A percentile compares a stretch with the other conserved stretches of the same genome.
Evolutionary conservation across 1,140 invertebrate genomes (phyloP).

Genomic region (Manduca sexta): DNA sequence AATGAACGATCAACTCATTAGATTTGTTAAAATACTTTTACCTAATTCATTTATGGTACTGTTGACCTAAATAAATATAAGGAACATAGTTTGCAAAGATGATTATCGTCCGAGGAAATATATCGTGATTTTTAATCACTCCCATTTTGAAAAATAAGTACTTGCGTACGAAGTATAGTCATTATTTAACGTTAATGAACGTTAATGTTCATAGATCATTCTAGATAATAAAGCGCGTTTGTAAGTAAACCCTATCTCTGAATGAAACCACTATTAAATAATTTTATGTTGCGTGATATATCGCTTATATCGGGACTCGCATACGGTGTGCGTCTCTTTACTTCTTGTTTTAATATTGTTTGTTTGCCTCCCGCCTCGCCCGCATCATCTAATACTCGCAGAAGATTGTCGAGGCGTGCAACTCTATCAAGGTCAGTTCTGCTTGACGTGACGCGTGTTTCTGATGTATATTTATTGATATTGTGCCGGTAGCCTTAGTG

Average conservation of each 20-base stretch:
- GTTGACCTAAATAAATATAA: too few species aligned
- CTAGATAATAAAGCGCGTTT: background rate
- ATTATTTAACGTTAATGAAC: too few species aligned
- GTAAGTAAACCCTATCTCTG: background rate
- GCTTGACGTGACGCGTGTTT: conserved; percentile 12
- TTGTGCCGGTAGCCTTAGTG: background rate
- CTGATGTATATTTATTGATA: conserved; percentile 13
- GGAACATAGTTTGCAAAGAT: too few species aligned
- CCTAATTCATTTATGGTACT: too few species aligned
- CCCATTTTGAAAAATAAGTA: too few species aligned
- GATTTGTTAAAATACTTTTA: too few species aligned
- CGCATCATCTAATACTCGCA: conserved; percentile 72
- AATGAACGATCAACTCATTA: too few species aligned
- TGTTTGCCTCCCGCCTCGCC: conserved; percentile 56
- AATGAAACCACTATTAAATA: background rate
- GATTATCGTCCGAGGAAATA: too few species aligned
- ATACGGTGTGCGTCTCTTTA: background rate
- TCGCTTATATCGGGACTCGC: background rate
- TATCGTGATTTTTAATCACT: too few species aligned
- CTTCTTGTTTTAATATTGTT: conserved; percentile 49
- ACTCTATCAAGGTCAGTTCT: conserved; percentile 89
- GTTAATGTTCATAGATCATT: too few species aligned
- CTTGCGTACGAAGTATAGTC: too few species aligned
- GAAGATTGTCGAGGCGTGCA: conserved; percentile 94
- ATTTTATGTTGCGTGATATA: background rate